Conservation (phyloP, 2,113 vertebrate genomes). For the Fregata magnificens region DNA sequence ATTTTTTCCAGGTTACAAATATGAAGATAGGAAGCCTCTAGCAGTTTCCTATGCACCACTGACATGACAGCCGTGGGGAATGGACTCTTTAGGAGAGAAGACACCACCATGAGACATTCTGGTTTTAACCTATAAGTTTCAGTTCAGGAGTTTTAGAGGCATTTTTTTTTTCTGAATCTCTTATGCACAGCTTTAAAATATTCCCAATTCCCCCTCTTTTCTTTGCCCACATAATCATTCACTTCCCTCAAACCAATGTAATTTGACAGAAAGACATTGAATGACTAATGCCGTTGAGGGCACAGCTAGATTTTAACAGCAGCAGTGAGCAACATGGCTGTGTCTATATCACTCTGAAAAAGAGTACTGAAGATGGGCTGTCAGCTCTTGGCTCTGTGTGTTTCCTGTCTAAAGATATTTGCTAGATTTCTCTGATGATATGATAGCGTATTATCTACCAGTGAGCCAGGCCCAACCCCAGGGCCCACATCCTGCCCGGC, state of each 20-base stretch:
- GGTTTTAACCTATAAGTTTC: neutral
- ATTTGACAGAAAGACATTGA: neutral
- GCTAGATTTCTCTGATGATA: neutral
- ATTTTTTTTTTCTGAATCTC: neutral
- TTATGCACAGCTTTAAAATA: neutral
- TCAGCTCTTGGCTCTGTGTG: neutral
- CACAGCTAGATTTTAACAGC: neutral
- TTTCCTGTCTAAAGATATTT: neutral
- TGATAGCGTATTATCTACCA: neutral
- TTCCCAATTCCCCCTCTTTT: neutral
- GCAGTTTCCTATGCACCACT: neutral
- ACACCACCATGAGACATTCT: neutral
- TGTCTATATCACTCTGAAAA: neutral
- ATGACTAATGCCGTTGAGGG: neutral
- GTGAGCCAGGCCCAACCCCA: neutral
- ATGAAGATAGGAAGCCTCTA: neutral
- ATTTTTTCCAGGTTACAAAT: neutral
- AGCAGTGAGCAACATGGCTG: neutral
- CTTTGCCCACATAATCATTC: neutral
- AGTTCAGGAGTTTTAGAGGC: neutral
- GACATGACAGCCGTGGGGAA: neutral
- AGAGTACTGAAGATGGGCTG: neutral
- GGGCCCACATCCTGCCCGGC: neutral
- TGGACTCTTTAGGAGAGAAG: neutral
- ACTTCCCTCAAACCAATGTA: neutral